A percentile compares a stretch with the other conserved stretches of the same genome.
Conservation (phyloP, 2,113 vertebrate genomes). For the Corapipo altera region DNA sequence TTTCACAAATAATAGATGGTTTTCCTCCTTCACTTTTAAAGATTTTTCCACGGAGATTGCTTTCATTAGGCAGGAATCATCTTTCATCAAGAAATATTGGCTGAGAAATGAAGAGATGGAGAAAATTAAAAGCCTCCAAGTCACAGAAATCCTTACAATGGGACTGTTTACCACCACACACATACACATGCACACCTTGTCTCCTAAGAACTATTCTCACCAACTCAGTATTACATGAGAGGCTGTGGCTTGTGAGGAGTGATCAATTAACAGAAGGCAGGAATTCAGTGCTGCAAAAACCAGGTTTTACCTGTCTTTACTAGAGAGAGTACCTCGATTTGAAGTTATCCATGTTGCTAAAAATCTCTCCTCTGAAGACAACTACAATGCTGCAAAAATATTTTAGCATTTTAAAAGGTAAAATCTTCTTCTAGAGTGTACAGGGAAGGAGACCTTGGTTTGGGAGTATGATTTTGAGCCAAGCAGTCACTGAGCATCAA, state of each 20-base stretch:
- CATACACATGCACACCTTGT: not conserved
- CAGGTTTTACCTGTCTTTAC: not conserved
- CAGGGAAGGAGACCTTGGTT: not conserved
- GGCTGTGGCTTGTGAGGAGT: not conserved
- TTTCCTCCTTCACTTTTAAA: not conserved
- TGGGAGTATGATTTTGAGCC: not conserved
- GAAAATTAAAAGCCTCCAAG: not conserved
- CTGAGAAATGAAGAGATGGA: not conserved
- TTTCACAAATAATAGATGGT: not conserved
- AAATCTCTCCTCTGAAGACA: not conserved
- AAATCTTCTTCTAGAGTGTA: not conserved
- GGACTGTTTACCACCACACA: not conserved
- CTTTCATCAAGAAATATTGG: not conserved
- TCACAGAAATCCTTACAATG: not conserved
- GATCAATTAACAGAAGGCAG: not conserved
- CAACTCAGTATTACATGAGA: not conserved
- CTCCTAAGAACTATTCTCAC: not conserved
- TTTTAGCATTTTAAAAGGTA: not conserved
- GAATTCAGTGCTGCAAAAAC: rapidly evolving
- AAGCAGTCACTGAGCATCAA: not conserved
- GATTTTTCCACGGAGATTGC: not conserved
- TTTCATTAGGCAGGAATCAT: not conserved
- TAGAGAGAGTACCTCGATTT: not conserved
- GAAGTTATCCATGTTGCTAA: not conserved
- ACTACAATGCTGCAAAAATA: not conserved